Evolutionary conservation across 2,888 invertebrate genomes (phyloP), one percentile per base, ranked within the genome.

Genomic region (Nephrotoma flavescens): DNA sequence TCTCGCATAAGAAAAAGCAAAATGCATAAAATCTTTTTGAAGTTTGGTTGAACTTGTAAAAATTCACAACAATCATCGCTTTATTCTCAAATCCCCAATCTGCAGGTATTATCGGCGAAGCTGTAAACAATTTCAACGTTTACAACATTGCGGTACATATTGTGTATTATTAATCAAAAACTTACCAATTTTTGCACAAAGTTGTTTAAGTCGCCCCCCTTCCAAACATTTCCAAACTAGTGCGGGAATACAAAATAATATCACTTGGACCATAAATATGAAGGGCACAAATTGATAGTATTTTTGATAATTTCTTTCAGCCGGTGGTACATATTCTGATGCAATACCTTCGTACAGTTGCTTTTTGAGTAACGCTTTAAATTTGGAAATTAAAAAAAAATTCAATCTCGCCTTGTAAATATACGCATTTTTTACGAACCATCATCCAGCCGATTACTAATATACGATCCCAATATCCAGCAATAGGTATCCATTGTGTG

Each of bases 381-480:
- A 42, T 12, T 15, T 19, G 45, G 1, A 85, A 31, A 31, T 3
- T 1, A 41, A 41, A 7, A 3, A 42, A 85, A 31, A 42, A 15
- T 42, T 84, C 0, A 83, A 19, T 4, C 42, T 3, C 6, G 4
- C 42, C 4, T 11, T 11, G 12, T 12, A 47, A 47, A 86, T 2
- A 31, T 47, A 45, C 2, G 31, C 19, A 31, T 44, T 7, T 7
- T n/a, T 41, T 9, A 45, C 86, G 41, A 47, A 86, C 86, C 86
- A 86, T 86, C 86, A 86, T 52, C 41, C n/a, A 47, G 6, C 47
- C 47, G 12, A 7, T 86, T 45, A 86, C 45, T 86, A n/a, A 95
- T 95, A 88, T 94, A 95, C 4, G 95, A 95, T 86, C 96, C 95
- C 90, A 94, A 94, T 88, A 96, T 95, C 96, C 96, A 96, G 91